These are phyloP conservation scores for Tapirus indicus DNA, from an alignment of 2,797 vertebrate genomes.

Conservation along the genomic window DNA sequence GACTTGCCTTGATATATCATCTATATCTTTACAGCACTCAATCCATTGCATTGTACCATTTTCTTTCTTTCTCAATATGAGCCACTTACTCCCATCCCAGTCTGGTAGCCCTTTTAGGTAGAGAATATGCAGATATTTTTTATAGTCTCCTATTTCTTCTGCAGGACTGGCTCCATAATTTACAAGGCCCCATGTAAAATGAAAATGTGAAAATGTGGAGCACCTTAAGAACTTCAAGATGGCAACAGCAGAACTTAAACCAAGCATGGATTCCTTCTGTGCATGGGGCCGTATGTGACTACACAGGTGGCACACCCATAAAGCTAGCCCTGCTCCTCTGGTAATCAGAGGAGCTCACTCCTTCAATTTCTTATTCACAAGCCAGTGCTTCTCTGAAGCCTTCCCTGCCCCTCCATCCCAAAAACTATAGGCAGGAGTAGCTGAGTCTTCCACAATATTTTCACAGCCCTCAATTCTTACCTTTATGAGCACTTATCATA, in stretches of 20 bases:
- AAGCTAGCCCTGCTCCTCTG: background rate
- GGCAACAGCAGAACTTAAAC: background rate
- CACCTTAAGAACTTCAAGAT: background rate
- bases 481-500: background rate
- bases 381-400: background rate
- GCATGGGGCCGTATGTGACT: background rate
- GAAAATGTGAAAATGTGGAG: background rate
- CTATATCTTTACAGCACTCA: background rate
- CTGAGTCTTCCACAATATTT: background rate
- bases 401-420: background rate
- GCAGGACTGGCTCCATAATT: background rate
- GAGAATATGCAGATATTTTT: background rate
- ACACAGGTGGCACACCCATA: background rate
- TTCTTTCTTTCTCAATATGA: slow-evolving; percentile 5
- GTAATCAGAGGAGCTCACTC: background rate
- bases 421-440: background rate
- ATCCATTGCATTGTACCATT: background rate
- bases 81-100: background rate
- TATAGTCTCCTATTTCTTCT: background rate
- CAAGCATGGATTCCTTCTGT: background rate
- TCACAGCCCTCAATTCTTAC: background rate
- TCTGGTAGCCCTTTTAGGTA: background rate
- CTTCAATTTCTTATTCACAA: background rate
- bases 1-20: background rate
- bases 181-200: background rate